Evolutionary conservation across 2,888 invertebrate genomes (phyloP).

Genomic region (Helobdella robusta): DNA sequence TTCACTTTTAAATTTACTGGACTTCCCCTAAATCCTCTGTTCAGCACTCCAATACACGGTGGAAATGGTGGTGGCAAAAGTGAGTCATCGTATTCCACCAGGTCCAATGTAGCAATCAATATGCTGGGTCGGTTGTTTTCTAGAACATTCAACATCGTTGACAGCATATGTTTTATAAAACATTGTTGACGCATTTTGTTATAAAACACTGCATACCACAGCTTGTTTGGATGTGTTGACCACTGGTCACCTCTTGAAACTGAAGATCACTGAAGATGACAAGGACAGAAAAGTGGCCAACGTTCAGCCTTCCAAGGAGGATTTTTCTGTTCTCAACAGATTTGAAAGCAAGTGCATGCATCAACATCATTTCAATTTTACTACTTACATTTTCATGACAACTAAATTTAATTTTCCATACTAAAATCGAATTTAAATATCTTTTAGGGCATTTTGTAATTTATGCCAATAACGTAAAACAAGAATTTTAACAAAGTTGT

Average conservation of each 20-base stretch:
- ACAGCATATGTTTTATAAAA: background rate
- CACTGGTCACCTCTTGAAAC: slow-evolving; percentile 57
- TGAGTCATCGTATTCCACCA: slow-evolving; percentile 51
- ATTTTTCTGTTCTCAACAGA: slow-evolving; percentile 71
- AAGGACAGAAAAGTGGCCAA: slow-evolving; percentile 43
- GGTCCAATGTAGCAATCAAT: slow-evolving; percentile 81
- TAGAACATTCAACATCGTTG: background rate
- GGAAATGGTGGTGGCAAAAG: too few species aligned
- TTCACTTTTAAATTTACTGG: background rate
- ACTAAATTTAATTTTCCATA: too few species aligned
- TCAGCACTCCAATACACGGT: slow-evolving; percentile 2
- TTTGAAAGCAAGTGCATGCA: slow-evolving; percentile 64
- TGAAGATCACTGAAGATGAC: slow-evolving; percentile 46
- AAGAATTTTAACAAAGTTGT: too few species aligned
- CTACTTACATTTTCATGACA: too few species aligned
- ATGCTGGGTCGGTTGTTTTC: slow-evolving; percentile 61
- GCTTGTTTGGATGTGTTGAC: slow-evolving; percentile 75
- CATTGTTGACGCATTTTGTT: background rate
- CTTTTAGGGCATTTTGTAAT: too few species aligned
- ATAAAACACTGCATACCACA: slow-evolving; percentile 28
- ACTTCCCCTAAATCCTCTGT: slow-evolving; percentile 17
- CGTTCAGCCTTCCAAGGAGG: slow-evolving; percentile 66
- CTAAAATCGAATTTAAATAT: too few species aligned
- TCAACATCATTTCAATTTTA: background rate
- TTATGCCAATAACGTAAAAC: too few species aligned